Evolutionary conservation across 1,140 invertebrate species (phyloP).

Genomic region (Araneus ventricosus): DNA sequence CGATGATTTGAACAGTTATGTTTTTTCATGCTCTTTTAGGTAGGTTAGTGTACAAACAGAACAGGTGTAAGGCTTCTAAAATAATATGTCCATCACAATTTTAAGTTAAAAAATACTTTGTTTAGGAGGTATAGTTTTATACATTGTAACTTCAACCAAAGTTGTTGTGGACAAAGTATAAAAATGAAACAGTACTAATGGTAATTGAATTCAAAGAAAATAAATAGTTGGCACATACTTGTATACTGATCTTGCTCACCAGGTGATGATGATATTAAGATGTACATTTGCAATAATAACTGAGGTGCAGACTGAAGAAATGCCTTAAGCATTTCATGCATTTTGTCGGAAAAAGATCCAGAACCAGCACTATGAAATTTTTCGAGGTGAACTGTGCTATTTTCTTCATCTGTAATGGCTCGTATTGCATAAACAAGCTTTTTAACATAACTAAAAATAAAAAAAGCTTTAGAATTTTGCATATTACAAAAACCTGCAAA

Average conservation of each 20-base stretch:
- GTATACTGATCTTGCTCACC: slow-evolving; percentile 52
- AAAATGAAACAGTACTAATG: too few relatives aligned
- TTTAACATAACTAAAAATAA: slow-evolving; percentile 69
- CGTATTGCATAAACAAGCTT: slow-evolving; percentile 65
- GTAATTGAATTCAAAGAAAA: too few relatives aligned
- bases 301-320: slow-evolving; percentile 94
- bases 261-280: slow-evolving; percentile 81
- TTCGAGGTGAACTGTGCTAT: slow-evolving; percentile 65
- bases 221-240: slow-evolving; percentile 1
- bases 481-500: too few relatives aligned
- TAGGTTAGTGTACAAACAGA: too few relatives aligned
- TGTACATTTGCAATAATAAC: slow-evolving; percentile 89
- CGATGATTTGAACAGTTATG: too few relatives aligned
- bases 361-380: slow-evolving; percentile 78
- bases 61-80: too few relatives aligned
- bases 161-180: too few relatives aligned
- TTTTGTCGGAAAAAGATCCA: slow-evolving; percentile 90
- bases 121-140: too few relatives aligned
- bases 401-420: slow-evolving; percentile 65
- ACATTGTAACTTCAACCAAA: too few relatives aligned
- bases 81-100: too few relatives aligned
- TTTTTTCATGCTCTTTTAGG: too few relatives aligned
- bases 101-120: too few relatives aligned
- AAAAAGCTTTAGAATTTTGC: neutral
- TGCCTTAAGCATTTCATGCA: slow-evolving; percentile 92